Percentiles rank a stretch among this genome's conserved stretches.
These are phyloP conservation scores for Sinotaia quadrata DNA, from an alignment of 2,888 invertebrate genomes.

Conservation along the genomic window DNA sequence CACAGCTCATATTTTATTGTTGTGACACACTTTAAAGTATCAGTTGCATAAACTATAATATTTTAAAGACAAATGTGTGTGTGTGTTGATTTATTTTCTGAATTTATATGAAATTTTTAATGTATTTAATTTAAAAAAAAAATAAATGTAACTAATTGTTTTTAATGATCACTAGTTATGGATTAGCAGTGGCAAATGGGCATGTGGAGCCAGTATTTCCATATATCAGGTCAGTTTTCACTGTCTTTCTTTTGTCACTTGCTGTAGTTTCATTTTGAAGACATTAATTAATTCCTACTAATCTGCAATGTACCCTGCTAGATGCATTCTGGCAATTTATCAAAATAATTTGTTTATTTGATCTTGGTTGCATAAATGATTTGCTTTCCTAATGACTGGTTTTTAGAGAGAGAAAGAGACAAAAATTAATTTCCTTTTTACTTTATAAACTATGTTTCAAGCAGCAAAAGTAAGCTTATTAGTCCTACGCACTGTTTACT, in stretches of 20 bases:
- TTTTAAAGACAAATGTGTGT: background rate
- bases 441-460: no score
- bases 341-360: background rate
- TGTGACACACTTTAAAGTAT: no score
- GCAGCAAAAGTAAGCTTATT: no score
- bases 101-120: background rate
- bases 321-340: no score
- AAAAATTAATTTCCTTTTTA: no score
- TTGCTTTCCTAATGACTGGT: background rate
- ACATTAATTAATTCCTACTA: no score
- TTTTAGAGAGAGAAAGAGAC: background rate
- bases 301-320: no score
- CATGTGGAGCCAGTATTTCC: slow-evolving; percentile 24
- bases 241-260: background rate
- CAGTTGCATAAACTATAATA: no score
- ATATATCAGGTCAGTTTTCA: slow-evolving; percentile 14
- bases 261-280: background rate
- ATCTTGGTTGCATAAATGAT: background rate
- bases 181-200: slow-evolving; percentile 13
- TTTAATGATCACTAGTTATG: slow-evolving; percentile 4
- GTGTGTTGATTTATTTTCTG: background rate
- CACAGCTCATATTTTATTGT: no score
- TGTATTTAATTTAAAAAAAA: background rate
- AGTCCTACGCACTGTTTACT: no score
- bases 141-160: background rate